Conservation (phyloP, 2,888 invertebrate species). For the Cantharis rufa region DNA sequence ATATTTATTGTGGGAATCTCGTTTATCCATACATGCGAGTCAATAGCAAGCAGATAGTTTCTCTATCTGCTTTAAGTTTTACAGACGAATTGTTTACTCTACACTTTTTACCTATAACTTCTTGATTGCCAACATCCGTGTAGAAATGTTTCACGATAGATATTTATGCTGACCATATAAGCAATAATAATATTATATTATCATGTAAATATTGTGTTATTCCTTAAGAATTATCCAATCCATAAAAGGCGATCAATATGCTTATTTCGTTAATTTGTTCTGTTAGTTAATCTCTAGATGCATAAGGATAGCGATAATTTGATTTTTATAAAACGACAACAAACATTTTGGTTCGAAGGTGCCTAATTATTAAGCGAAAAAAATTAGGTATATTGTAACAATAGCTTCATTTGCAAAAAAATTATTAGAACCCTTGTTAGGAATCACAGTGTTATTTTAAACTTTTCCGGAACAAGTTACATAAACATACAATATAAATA, state of each 20-base stretch:
- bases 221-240: not conserved
- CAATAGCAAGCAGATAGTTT: too few species aligned
- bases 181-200: not conserved
- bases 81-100: too few species aligned
- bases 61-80: too few species aligned
- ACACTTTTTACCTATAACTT: not conserved
- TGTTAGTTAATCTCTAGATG: not conserved
- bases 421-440: not conserved
- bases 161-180: not conserved
- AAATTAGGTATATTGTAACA: not conserved
- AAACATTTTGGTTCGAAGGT: not conserved
- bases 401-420: not conserved
- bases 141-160: not conserved
- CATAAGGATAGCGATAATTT: not conserved
- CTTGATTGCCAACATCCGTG: not conserved
- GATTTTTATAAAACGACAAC: not conserved
- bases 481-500: too few species aligned
- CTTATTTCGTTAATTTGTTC: not conserved
- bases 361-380: not conserved
- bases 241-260: not conserved
- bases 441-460: not conserved
- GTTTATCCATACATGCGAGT: too few species aligned
- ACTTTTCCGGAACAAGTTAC: not conserved
- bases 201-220: conserved; percentile 1
- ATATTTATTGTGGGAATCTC: too few species aligned